Evolutionary conservation across 2,888 invertebrate species (phyloP), one percentile per base, ranked within the genome.

Genomic region (Magallana nippona): DNA sequence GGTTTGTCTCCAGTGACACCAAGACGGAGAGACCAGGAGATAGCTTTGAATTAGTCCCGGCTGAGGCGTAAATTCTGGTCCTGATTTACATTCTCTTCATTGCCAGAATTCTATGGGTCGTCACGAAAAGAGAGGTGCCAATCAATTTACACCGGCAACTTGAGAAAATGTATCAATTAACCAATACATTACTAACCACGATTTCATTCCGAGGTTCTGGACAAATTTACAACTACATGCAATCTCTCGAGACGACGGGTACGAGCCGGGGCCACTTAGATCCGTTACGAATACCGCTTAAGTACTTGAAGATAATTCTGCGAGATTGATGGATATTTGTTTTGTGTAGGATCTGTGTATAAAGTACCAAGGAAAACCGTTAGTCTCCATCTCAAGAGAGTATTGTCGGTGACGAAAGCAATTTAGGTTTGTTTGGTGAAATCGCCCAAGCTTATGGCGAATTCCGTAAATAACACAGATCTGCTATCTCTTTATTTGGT

Each of bases 221-320:
- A 77, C 82, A 82, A 82, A 82, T 82, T 82, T 82, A 84, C 84
- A 82, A 60, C 57, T 82, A 22, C 10, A 58, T 22, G 17, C 19
- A 44, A 27, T 84, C 84, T 63, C 84, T 57, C 15, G 82, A 58
- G 84, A 80, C 62, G n/a, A 13, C 58, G 71, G 27, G 22, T 62
- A 63, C 84, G 57, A 84, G 80, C 82, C 32, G 71, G 71, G 82
- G 58, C 82, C 82, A 84, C 84, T 84, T 82, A 82, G 80, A 71
- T 62, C 60, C 62, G 80, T 55, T 77, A 77, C 55, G 58, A 82
- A 80, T 80, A 71, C 60, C 55, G 77, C 80, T 82, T 71, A 71
- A 57, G 55, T 79, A 84, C 84, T 84, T 80, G n/a, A 62, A 63
- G 71, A 44, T 84, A 84, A 84, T 84, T 82, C 82, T 32, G 22